Evolutionary conservation across 2,888 invertebrate genomes (phyloP).

Genomic region (Xiphydria camelus): DNA sequence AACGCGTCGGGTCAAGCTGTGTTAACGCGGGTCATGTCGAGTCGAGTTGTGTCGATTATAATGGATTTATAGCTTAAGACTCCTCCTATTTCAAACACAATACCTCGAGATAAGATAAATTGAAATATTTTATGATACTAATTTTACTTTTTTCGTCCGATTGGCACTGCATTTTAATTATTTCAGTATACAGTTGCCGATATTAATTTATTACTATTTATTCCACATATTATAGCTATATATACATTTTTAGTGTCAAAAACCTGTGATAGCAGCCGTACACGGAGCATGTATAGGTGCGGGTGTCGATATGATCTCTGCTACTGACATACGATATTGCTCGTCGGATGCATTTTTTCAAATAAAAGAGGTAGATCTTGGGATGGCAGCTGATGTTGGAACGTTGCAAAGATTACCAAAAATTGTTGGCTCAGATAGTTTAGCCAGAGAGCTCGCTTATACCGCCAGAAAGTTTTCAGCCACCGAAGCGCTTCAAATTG

Average conservation of each 20-base stretch:
- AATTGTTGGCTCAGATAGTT: slow-evolving; percentile 83
- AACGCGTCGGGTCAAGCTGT: too few species aligned
- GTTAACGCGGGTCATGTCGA: too few species aligned
- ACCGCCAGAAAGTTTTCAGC: slow-evolving; percentile 83
- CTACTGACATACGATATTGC: slow-evolving; percentile 91
- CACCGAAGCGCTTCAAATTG: slow-evolving; percentile 78
- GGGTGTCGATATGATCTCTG: slow-evolving; percentile 84
- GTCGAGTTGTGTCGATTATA: too few species aligned
- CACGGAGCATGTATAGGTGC: slow-evolving; percentile 92
- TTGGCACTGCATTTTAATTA: too few species aligned
- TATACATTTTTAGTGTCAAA: slow-evolving; percentile 67
- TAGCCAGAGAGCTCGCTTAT: slow-evolving; percentile 83
- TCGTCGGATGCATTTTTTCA: slow-evolving; percentile 88
- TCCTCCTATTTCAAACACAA: too few species aligned
- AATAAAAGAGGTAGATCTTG: slow-evolving; percentile 85
- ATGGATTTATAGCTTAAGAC: too few species aligned
- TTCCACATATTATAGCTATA: slow-evolving; percentile 3
- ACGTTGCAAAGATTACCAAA: slow-evolving; percentile 91
- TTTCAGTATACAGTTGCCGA: too few species aligned
- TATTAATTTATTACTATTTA: slow-evolving; percentile 2
- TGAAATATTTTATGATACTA: too few species aligned
- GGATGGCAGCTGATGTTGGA: slow-evolving; percentile 96
- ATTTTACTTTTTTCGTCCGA: too few species aligned
- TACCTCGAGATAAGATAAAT: too few species aligned
- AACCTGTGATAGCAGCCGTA: slow-evolving; percentile 87